Conservation (phyloP, 2,888 invertebrate genomes). For the Troides aeacus region DNA sequence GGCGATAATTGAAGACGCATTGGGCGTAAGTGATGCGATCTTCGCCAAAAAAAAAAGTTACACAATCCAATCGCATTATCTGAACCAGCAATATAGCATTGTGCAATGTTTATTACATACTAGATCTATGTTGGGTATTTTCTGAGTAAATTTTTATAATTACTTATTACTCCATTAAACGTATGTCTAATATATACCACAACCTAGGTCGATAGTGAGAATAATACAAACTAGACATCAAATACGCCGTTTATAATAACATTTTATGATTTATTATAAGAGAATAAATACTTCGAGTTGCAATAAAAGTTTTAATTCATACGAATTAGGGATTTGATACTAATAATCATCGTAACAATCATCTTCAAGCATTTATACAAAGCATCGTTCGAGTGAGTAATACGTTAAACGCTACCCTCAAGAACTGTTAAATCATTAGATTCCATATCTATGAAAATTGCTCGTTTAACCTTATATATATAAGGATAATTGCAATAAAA, state of each 20-base stretch:
- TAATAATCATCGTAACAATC: not conserved
- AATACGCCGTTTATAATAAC: no score
- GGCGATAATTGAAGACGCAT: conserved; percentile 69
- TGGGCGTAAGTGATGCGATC: conserved; percentile 45
- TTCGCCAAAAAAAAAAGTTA: conserved; percentile 28
- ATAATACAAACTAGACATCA: no score
- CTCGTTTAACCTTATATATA: not conserved
- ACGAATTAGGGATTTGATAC: not conserved
- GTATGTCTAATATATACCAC: no score
- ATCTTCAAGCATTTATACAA: not conserved
- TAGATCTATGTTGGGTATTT: not conserved
- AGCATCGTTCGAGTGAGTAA: not conserved
- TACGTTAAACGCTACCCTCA: conserved; percentile 1
- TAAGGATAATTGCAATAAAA: conserved; percentile 1
- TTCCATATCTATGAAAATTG: conserved; percentile 14
- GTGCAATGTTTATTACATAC: conserved; percentile 9
- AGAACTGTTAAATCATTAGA: conserved; percentile 1
- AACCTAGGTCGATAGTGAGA: no score
- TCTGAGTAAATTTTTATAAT: no score
- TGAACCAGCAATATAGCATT: conserved; percentile 1
- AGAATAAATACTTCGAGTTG: no score
- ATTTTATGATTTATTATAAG: no score
- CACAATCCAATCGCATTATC: conserved; percentile 20
- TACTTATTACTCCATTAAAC: no score
- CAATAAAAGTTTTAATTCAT: no score